Percentiles rank a stretch among this genome's conserved stretches.
These are phyloP conservation scores for Augochlorella aurata DNA, from an alignment of 2,888 invertebrate genomes.

Conservation along the genomic window DNA sequence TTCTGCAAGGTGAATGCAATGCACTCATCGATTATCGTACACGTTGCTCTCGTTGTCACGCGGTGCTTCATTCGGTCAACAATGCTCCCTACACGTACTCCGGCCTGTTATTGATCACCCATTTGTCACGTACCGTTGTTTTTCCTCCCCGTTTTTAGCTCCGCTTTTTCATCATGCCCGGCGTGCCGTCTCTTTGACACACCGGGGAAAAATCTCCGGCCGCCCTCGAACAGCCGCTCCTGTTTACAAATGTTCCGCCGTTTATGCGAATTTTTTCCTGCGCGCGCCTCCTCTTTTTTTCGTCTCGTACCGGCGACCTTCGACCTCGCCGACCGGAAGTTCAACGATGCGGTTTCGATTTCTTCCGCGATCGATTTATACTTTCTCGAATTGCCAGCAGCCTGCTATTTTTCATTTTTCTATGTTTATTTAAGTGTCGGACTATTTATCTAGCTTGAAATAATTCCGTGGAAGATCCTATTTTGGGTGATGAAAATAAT, in stretches of 20 bases:
- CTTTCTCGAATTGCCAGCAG: no score
- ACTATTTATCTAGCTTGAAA: no score
- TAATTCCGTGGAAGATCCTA: no score
- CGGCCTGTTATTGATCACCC: constrained; percentile 56
- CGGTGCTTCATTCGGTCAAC: constrained; percentile 57
- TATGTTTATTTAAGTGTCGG: no score
- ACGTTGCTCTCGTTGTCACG: constrained; percentile 54
- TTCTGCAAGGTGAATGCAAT: constrained; percentile 42
- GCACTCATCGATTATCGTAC: constrained; percentile 57
- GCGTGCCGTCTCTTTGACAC: constrained; percentile 26
- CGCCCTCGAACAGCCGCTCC: neutral
- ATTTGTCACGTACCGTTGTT: constrained; percentile 49
- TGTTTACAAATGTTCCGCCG: constrained; percentile 12
- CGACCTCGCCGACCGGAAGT: neutral
- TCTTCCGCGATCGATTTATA: no score
- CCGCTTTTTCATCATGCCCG: constrained; percentile 13
- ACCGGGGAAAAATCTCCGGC: constrained; percentile 5
- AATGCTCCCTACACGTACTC: constrained; percentile 55
- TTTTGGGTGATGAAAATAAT: no score
- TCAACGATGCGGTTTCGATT: no score
- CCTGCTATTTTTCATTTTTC: no score
- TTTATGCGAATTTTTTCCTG: neutral
- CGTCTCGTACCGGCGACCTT: neutral
- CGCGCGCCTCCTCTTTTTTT: neutral
- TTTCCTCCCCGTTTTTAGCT: constrained; percentile 23